Evolutionary conservation across 2,113 vertebrate species (phyloP).

Genomic region (Pedionomus torquatus): DNA sequence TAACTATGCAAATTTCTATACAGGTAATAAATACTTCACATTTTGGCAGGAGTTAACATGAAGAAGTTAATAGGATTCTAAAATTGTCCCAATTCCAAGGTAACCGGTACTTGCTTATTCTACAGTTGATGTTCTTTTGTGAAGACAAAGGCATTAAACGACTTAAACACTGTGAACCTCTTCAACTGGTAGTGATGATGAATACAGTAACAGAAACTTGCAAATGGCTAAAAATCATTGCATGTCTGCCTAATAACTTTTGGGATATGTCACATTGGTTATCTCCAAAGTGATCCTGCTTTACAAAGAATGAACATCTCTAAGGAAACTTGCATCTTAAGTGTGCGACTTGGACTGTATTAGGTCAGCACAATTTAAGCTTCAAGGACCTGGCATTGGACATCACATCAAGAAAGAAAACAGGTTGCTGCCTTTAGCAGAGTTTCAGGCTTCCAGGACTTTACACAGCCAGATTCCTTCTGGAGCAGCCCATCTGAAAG

Average conservation of each 20-base stretch:
- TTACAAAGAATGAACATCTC: conserved; percentile 53
- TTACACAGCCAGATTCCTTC: conserved; percentile 56
- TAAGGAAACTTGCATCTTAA: conserved; percentile 44
- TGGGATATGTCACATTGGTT: conserved; percentile 48
- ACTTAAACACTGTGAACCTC: not conserved
- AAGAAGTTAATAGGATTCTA: conserved; percentile 50
- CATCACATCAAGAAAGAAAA: conserved; percentile 62
- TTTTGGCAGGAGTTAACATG: conserved; percentile 15
- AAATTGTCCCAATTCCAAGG: conserved; percentile 25
- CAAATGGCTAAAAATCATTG: conserved; percentile 30
- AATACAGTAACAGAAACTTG: conserved; percentile 28
- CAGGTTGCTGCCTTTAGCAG: conserved; percentile 36
- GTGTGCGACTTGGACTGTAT: conserved; percentile 54
- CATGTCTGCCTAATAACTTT: conserved; percentile 44
- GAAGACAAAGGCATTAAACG: conserved; percentile 13
- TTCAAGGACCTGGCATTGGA: conserved; percentile 56
- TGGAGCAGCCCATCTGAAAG: conserved; percentile 60
- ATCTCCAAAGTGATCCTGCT: conserved; percentile 43
- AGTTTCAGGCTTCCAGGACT: conserved; percentile 60
- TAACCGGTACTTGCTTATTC: conserved; percentile 7
- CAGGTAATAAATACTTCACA: conserved; percentile 51
- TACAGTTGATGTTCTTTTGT: conserved; percentile 4
- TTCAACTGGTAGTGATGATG: not conserved
- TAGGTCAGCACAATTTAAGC: conserved; percentile 55
- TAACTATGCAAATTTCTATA: conserved; percentile 68